Conservation (phyloP, 2,797 vertebrate species). For the Artibeus lituratus region DNA sequence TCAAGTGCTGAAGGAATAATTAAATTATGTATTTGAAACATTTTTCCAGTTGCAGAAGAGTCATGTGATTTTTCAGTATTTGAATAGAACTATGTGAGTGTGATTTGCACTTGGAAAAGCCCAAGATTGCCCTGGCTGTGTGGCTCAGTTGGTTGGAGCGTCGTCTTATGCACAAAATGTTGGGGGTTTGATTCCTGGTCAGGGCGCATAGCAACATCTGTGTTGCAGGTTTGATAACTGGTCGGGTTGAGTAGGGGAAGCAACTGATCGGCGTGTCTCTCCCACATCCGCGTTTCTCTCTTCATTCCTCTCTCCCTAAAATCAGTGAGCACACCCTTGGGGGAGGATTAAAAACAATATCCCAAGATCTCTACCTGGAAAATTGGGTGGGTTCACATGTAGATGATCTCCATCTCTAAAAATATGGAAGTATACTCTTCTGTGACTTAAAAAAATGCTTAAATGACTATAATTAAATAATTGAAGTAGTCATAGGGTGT, state of each 20-base stretch:
- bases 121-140: neutral
- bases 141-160: too few relatives aligned
- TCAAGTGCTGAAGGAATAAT: neutral
- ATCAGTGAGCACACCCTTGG: too few relatives aligned
- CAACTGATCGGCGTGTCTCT: too few relatives aligned
- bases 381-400: neutral
- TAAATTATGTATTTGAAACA: neutral
- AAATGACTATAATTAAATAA: neutral
- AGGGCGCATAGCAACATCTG: too few relatives aligned
- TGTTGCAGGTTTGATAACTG: too few relatives aligned
- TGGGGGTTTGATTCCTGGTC: too few relatives aligned
- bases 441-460: neutral
- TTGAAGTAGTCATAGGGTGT: neutral
- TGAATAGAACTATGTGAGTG: neutral
- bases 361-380: neutral
- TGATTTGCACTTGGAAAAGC: neutral
- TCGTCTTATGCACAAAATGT: too few relatives aligned
- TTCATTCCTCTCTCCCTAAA: too few relatives aligned
- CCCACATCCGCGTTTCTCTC: too few relatives aligned
- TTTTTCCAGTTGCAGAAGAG: neutral
- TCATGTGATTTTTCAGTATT: neutral
- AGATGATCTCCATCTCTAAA: neutral
- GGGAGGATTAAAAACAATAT: too few relatives aligned
- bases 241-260: too few relatives aligned
- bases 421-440: neutral